Evolutionary conservation across 2,797 vertebrate genomes (phyloP).

Genomic region (Alcedo atthis): DNA sequence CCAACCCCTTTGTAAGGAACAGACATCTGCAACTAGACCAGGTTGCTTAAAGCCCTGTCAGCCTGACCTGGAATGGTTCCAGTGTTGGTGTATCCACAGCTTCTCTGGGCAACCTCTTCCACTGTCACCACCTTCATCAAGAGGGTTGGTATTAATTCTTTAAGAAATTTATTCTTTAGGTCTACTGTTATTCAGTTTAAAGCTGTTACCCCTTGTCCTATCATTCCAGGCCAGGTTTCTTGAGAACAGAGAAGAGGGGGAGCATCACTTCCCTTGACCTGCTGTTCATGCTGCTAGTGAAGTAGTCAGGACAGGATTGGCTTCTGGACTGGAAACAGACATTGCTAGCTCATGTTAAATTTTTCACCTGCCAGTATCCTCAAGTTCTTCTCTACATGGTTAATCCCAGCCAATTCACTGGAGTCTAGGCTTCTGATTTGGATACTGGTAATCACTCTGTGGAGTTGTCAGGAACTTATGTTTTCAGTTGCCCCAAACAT

Average conservation of each 20-base stretch:
- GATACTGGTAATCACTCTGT: background rate
- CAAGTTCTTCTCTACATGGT: background rate
- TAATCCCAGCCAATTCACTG: background rate
- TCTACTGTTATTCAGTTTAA: background rate
- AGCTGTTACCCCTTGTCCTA: background rate
- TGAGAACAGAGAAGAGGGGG: fast-evolving
- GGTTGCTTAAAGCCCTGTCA: background rate
- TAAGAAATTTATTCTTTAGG: background rate
- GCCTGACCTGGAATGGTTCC: background rate
- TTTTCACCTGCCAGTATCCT: background rate
- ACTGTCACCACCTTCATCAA: background rate
- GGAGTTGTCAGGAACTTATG: background rate
- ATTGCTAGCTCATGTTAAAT: background rate
- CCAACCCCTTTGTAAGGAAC: background rate
- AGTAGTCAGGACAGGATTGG: fast-evolving
- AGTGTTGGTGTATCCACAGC: background rate
- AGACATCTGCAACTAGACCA: background rate
- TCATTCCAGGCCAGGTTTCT: background rate
- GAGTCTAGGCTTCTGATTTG: background rate
- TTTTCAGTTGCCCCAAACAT: background rate
- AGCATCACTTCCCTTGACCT: background rate
- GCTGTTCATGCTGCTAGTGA: background rate
- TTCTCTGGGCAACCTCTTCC: background rate
- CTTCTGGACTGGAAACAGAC: background rate
- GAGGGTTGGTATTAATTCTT: no score